Conservation (phyloP, 2,797 vertebrate genomes). For the Cyprinella venusta region DNA sequence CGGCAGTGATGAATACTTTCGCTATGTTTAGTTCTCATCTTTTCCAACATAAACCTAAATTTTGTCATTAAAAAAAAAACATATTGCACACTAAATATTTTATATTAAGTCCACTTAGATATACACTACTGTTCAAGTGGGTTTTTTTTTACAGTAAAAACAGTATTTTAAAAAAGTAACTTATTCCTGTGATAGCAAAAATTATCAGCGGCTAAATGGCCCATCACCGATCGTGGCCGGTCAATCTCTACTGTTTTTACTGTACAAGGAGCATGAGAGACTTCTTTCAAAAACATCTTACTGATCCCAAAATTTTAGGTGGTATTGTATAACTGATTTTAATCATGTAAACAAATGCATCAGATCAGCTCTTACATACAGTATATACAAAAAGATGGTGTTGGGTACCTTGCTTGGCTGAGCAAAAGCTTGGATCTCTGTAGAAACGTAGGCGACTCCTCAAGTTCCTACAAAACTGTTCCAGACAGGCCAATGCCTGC, state of each 20-base stretch:
- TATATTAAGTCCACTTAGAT: no score
- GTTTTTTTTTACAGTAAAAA: no score
- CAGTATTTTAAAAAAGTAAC: no score
- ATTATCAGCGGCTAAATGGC: no score
- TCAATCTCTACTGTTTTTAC: no score
- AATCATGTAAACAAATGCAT: neutral
- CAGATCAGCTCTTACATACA: neutral
- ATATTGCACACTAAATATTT: neutral
- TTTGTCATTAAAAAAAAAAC: neutral
- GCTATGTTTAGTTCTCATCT: neutral
- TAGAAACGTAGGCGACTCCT: constrained; percentile 89
- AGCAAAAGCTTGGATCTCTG: constrained; percentile 91
- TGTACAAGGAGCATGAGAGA: neutral
- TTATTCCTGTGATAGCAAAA: no score
- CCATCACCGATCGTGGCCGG: no score
- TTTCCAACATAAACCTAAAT: neutral
- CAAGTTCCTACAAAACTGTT: constrained; percentile 85
- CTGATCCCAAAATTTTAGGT: neutral
- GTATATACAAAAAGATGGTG: constrained; percentile 17
- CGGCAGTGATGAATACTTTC: neutral
- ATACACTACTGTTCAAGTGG: no score
- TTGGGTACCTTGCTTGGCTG: constrained; percentile 84
- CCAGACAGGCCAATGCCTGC: constrained; percentile 86
- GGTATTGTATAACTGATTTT: neutral
- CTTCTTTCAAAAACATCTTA: neutral